phyloP scores from a whole-genome alignment of 1,140 invertebrate genomes.

The Pentalonia nigronervosa region DNA sequence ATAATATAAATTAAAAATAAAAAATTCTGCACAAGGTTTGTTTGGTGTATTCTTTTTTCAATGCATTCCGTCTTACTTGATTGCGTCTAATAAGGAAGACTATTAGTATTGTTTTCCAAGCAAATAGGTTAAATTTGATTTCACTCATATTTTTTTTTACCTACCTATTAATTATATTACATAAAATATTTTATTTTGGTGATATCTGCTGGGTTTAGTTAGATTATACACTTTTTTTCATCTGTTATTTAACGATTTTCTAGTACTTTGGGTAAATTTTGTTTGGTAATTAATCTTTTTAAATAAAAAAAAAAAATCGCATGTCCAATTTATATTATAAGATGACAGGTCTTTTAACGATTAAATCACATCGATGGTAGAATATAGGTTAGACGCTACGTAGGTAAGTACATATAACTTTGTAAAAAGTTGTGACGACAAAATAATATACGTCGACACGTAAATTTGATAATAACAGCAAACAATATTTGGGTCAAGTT shows the following conservation, averaged over 20 bases:
- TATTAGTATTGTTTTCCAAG: too few species aligned
- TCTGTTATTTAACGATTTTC: neutral
- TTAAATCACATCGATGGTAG: neutral
- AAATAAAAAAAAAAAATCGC: neutral
- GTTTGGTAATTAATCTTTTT: neutral
- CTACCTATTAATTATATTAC: neutral
- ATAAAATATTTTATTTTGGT: neutral
- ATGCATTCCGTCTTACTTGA: too few species aligned
- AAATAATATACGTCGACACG: neutral
- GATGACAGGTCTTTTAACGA: neutral
- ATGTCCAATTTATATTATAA: neutral
- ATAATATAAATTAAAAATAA: neutral
- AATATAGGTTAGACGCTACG: neutral
- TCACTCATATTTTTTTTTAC: neutral
- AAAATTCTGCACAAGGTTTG: neutral
- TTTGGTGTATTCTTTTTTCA: too few species aligned
- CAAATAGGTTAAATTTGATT: neutral
- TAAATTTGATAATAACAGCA: neutral
- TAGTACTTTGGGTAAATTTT: neutral
- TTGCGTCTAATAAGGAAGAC: too few species aligned
- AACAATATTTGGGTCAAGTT: neutral
- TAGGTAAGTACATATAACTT: neutral
- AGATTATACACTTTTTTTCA: neutral
- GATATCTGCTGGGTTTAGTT: neutral
- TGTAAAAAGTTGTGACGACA: neutral